Percentiles rank a stretch among this genome's conserved stretches.
These are phyloP conservation scores for Passer domesticus DNA, from an alignment of 2,113 vertebrate genomes.

Conservation along the genomic window DNA sequence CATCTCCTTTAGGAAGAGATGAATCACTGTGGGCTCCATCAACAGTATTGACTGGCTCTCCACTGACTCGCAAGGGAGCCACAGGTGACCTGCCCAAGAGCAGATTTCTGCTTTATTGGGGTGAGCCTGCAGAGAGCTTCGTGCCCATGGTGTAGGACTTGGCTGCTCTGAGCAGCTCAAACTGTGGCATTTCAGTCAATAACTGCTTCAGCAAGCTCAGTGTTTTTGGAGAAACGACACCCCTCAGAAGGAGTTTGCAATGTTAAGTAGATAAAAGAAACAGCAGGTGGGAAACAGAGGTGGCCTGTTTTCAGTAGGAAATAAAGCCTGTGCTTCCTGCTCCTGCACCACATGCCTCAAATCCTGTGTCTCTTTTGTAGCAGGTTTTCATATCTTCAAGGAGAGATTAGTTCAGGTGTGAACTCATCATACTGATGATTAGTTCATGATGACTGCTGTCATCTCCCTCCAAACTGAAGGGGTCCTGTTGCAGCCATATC, in stretches of 20 bases:
- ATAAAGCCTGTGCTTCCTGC: not conserved
- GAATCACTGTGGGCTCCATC: not conserved
- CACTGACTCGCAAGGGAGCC: not conserved
- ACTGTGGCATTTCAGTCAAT: constrained; percentile 25
- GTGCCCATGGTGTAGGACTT: not conserved
- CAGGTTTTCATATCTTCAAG: not conserved
- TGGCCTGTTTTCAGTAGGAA: not conserved
- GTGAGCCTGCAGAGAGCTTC: not conserved
- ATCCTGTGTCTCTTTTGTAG: not conserved
- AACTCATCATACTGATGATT: not conserved
- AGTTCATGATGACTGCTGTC: not conserved
- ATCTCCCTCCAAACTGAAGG: not conserved
- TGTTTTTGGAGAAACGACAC: not conserved
- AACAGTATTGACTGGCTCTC: constrained; percentile 23
- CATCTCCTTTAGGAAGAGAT: constrained; percentile 23
- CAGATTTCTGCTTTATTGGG: not conserved
- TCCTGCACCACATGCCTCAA: not conserved
- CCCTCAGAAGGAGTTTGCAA: not conserved
- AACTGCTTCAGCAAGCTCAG: not conserved
- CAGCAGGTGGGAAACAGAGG: not conserved
- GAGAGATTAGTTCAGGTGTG: not conserved
- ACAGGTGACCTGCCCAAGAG: not conserved
- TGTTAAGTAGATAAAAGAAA: not conserved
- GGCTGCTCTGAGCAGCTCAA: constrained; percentile 10
- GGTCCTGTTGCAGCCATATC: not conserved